Evolutionary conservation across 2,113 vertebrate genomes (phyloP).

Genomic region (Paramormyrops kingsleyae): DNA sequence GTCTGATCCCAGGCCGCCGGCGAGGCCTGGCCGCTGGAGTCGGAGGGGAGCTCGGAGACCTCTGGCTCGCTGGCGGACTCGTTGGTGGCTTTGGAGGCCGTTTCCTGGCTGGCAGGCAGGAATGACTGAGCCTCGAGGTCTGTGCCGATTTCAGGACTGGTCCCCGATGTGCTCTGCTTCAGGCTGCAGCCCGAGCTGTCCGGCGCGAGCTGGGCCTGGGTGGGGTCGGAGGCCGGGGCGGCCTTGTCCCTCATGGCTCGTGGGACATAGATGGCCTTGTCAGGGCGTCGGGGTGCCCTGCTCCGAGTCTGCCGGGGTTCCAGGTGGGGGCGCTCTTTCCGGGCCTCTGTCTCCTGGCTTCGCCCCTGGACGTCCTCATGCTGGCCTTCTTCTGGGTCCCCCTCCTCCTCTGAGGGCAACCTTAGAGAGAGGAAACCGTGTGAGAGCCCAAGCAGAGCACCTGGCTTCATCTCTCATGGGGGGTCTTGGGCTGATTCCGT

Average conservation of each 20-base stretch:
- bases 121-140: conserved; percentile 23
- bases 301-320: conserved; percentile 19
- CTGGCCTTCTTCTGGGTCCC: conserved; percentile 31
- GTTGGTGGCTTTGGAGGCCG: background rate
- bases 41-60: background rate
- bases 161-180: background rate
- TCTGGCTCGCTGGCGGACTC: conserved; percentile 19
- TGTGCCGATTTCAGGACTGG: background rate
- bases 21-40: conserved; percentile 14
- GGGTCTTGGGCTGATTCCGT: background rate
- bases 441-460: background rate
- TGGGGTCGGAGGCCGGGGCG: background rate
- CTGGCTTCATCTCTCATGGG: background rate
- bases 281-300: conserved; percentile 44
- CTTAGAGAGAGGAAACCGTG: background rate
- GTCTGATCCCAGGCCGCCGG: conserved; percentile 32
- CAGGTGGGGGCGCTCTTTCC: background rate
- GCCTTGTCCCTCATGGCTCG: conserved; percentile 45
- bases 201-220: background rate
- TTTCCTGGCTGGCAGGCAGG: background rate
- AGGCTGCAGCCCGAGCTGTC: background rate
- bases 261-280: conserved; percentile 61
- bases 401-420: conserved; percentile 36
- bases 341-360: background rate
- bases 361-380: conserved; percentile 24